Base-by-base conservation (phyloP, 2,888 invertebrate species). In the Axea sp. region DNA sequence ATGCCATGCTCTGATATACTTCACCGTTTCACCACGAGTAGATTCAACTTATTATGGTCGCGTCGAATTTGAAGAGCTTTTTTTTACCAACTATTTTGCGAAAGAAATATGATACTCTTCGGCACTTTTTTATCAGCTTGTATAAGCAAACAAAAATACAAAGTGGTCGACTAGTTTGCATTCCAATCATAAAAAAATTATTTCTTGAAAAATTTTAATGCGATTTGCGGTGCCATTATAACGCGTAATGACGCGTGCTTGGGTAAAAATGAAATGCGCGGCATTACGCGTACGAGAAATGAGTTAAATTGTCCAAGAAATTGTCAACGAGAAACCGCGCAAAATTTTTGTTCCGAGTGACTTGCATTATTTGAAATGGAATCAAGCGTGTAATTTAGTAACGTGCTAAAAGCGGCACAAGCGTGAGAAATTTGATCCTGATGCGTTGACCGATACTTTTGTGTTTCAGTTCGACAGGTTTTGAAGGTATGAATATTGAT, bases 1-100 rank as follows among this genome's bases (percentile, higher is more conserved):
- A 78, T 76, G 80, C 78, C 78, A 73, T 51, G 53, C 59, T 69
- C 59, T 76, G 76, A 76, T 76, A 76, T 65, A 76, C 72, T 53
- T 47, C 64, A 30, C 37, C 51, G 64, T 68, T 64, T 68, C 68
- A 55, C 68, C 68, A 64, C 69, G 69, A 74, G 74, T 69, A 69
- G 64, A 73, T 69, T 64, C 74, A 47, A 74, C 74, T 74, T 74
- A 74, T 74, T 74, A 74, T 59, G 68, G 43, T 64, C 68, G 74
- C 74, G 51, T 74, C 68, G 68, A 67, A 73, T 73, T 57, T 39
- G 43, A 68, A 67, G 35, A 68, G 57, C 49, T 57, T 12, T 62
- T 71, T 73, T 67, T 65, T 55, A 9, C 45, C 47, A 6, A 39
- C 49, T 43, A 62, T 30, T 45, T 31, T 33, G 8, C 45, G 19